phyloP scores from a whole-genome alignment of 1,140 invertebrate species.

The Aphelinus certus region DNA sequence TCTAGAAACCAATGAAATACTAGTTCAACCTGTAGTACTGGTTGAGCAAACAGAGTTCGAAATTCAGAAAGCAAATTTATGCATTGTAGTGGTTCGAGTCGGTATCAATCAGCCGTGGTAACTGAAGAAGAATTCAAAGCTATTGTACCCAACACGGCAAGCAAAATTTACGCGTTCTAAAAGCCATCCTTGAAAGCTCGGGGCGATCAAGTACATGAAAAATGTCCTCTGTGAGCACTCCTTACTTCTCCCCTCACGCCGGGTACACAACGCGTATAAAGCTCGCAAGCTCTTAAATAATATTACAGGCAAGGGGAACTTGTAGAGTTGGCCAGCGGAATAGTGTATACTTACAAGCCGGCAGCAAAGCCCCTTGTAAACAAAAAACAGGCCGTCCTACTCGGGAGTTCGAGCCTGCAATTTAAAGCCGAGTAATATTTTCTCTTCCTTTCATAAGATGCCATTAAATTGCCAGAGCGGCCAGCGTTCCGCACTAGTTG shows the following conservation, averaged over 20 bases:
- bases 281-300: too few species aligned
- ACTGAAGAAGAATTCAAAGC: too few species aligned
- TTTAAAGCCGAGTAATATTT: constrained; percentile 9
- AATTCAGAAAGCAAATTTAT: too few species aligned
- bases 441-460: not conserved
- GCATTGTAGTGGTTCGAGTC: too few species aligned
- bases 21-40: too few species aligned
- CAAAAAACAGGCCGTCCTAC: not conserved
- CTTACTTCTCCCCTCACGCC: not conserved
- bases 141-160: too few species aligned
- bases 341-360: not conserved
- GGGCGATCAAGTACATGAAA: not conserved
- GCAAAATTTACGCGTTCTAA: constrained; percentile 2
- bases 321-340: not conserved
- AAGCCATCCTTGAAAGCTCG: constrained; percentile 1
- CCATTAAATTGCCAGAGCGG: constrained; percentile 12
- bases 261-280: too few species aligned
- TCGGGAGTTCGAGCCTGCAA: constrained; percentile 3
- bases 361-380: not conserved
- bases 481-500: not conserved
- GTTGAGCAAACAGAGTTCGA: too few species aligned
- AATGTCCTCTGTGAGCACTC: not conserved
- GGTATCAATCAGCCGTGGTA: too few species aligned
- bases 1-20: too few species aligned
- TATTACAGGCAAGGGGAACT: not conserved